Evolutionary conservation across 2,888 invertebrate species (phyloP), one percentile per base, ranked within the genome.

Genomic region (Ochropleura plecta): DNA sequence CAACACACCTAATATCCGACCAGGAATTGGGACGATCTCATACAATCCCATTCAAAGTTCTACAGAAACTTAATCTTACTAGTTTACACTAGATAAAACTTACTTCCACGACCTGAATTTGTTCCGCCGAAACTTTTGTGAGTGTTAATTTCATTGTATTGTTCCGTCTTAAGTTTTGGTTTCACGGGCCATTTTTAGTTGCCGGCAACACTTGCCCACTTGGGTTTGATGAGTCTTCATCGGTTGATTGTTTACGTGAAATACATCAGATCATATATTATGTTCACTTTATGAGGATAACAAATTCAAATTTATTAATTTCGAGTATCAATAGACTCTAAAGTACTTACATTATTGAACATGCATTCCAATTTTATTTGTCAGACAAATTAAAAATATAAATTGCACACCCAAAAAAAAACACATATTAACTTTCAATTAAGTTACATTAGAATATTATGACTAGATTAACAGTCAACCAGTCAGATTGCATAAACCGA

Each of bases 51-150:
- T 86, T 83, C 76, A 73, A 73, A 84, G 76, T 80, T 74, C 74
- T 70, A 68, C 71, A 63, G 85, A 90, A 92, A 91, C 89, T 91
- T 91, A 91, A 91, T 91, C 90, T 88, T 80, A 79, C 82, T 86
- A 90, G 91, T 91, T 91, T 89, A 89, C 90, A 90, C 88, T 82
- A 88, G 90, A 91, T 92, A 90, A 92, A 92, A 91, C 89, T 91
- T 72, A 76, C 66, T 73, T 66, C 71, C 73, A 76, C 86, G 87
- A 82, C 87, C 88, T 86, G 88, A 89, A 90, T 90, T 89, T 82
- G 87, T 91, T 86, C 73, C 73, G 65, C 20, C 49, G 76, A 84
- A 86, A 87, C 87, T 90, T 89, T 89, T 86, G 83, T 78, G 70
- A 84, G 84, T 86, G 89, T 87, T 90, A 90, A 90, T 90, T 91